Evolutionary conservation across 2,113 vertebrate genomes (phyloP).

Genomic region (Pygoscelis antarcticus): DNA sequence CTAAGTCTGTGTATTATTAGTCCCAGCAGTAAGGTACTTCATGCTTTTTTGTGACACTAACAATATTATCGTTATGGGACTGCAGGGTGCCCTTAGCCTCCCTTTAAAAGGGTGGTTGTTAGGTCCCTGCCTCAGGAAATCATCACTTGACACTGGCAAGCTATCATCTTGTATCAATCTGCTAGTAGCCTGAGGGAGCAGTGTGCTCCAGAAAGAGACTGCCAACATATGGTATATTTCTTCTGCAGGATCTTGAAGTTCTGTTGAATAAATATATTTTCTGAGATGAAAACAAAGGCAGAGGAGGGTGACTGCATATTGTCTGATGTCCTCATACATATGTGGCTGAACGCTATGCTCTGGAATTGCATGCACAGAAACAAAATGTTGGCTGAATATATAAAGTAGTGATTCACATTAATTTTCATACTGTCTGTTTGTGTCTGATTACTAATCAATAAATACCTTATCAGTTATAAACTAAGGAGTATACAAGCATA

Average conservation of each 20-base stretch:
- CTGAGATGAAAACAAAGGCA: neutral
- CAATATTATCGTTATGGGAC: neutral
- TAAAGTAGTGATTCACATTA: neutral
- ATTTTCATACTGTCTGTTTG: neutral
- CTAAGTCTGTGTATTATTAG: neutral
- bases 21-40: neutral
- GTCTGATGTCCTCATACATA: neutral
- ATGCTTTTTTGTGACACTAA: neutral
- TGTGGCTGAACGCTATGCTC: rapidly evolving
- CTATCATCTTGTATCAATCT: neutral
- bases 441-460: neutral
- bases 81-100: neutral
- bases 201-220: neutral
- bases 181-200: neutral
- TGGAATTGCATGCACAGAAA: neutral
- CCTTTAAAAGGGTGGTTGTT: neutral
- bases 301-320: neutral
- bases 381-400: neutral
- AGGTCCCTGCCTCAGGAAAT: neutral
- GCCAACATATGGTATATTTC: neutral
- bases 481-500: neutral
- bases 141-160: neutral
- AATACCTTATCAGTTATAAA: conserved; percentile 5
- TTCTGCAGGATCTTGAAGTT: neutral
- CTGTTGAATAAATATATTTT: neutral